Conservation (phyloP, 2,113 vertebrate genomes). For the Catharus bicknelli region DNA sequence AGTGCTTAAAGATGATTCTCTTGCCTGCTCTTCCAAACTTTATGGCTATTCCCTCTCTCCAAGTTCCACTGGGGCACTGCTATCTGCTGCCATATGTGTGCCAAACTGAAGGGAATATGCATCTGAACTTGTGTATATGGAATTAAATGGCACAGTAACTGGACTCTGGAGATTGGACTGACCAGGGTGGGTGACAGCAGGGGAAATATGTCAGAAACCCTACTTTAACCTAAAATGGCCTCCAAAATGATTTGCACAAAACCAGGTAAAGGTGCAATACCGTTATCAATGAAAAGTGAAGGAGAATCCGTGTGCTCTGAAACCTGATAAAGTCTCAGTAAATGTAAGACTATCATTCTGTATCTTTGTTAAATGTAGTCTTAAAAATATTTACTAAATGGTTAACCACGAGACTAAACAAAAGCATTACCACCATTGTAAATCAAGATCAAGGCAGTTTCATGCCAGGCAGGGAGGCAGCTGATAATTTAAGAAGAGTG, state of each 20-base stretch:
- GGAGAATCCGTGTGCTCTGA: not conserved
- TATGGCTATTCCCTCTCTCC: not conserved
- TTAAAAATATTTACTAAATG: slow-evolving; percentile 74
- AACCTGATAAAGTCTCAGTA: slow-evolving; percentile 10
- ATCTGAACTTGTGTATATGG: not conserved
- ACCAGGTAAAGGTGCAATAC: slow-evolving; percentile 38
- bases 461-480: slow-evolving; percentile 68
- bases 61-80: not conserved
- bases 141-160: not conserved
- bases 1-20: not conserved
- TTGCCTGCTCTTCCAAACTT: not conserved
- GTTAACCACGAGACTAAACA: slow-evolving; percentile 75
- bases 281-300: not conserved
- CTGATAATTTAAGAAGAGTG: slow-evolving; percentile 64
- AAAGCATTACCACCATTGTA: slow-evolving; percentile 71
- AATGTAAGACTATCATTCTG: slow-evolving; percentile 47
- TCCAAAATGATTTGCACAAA: slow-evolving; percentile 2
- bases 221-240: not conserved
- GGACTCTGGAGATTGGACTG: not conserved
- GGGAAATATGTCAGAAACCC: not conserved
- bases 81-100: not conserved
- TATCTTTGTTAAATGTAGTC: slow-evolving; percentile 59
- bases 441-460: slow-evolving; percentile 76
- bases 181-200: not conserved
- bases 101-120: not conserved